phyloP scores from a whole-genome alignment of 2,888 invertebrate species.

The Melieria crassipennis region DNA sequence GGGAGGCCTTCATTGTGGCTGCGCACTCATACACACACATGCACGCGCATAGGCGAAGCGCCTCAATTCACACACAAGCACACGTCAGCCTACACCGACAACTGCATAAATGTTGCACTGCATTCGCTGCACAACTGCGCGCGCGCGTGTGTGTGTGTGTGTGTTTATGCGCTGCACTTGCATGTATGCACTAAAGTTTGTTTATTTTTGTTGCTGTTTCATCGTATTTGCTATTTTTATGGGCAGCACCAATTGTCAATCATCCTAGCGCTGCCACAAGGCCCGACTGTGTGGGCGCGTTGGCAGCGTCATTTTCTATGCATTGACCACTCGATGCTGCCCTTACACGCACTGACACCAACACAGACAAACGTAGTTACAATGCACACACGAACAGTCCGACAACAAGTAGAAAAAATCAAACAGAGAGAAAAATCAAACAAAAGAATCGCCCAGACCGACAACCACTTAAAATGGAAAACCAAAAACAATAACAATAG shows the following conservation, averaged over 20 bases:
- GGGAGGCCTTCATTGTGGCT: constrained; percentile 36
- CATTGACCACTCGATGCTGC: not conserved
- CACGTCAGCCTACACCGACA: not conserved
- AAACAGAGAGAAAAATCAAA: too few relatives aligned
- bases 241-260: not conserved
- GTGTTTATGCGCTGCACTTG: not conserved
- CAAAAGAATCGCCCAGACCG: too few relatives aligned
- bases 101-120: not conserved
- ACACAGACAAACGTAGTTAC: not conserved
- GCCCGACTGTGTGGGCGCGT: not conserved
- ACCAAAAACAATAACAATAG: not conserved
- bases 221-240: not conserved
- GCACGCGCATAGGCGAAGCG: too few relatives aligned
- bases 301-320: not conserved
- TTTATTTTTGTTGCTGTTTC: not conserved
- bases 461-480: not conserved
- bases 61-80: not conserved
- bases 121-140: not conserved
- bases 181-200: not conserved
- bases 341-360: not conserved
- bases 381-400: not conserved
- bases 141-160: constrained; percentile 2
- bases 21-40: not conserved
- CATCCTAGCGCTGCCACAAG: not conserved
- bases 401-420: not conserved